Evolutionary conservation across 2,797 vertebrate species (phyloP), one percentile per base, ranked within the genome.

Genomic region (Cephalopachus bancanus): DNA sequence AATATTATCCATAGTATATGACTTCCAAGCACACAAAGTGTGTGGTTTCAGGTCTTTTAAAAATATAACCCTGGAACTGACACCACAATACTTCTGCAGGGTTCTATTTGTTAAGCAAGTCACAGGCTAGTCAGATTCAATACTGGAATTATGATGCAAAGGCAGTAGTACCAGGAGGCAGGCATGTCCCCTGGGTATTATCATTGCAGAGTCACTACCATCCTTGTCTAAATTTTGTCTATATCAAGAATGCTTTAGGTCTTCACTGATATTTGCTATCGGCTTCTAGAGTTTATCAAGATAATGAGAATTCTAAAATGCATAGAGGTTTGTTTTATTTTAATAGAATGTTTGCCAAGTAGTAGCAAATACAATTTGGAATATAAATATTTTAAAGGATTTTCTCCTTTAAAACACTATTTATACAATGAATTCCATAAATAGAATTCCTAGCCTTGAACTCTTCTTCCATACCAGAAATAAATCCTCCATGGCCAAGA

Each of bases 251-350:
- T 28, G 19, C 26, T 51, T 71, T 26, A 22, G 28, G 67, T 9
- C n/a, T 65, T 69, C 26, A 7, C 0, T 65, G 55, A 51, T 83
- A 24, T 75, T 75, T 64, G 20, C 17, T 64, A 26, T 30, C 78
- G n/a, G 28, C 74, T 86, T 78, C 37, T 83, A 86, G 37, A 19
- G 83, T 79, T 72, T 57, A 75, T 78, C 74, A 81, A 90, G 44
- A 62, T 74, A 86, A 72, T 26, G 33, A 71, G 28, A 22, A 19
- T 16, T 33, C 51, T 76, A 55, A 10, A 19, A n/a, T 30, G 3
- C 19, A 69, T 11, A 62, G 30, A 88, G 4, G 1, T 85, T 59
- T 71, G 30, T n/a, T 92, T 67, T 69, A 22, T 76, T 81, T 78
- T n/a, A 72, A 83, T 22, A 65, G 71, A 74, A 87, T 64, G 1